A percentile compares a stretch with the other conserved stretches of the same genome.
Conservation (phyloP, 2,797 vertebrate genomes). For the Siniperca undulata region DNA sequence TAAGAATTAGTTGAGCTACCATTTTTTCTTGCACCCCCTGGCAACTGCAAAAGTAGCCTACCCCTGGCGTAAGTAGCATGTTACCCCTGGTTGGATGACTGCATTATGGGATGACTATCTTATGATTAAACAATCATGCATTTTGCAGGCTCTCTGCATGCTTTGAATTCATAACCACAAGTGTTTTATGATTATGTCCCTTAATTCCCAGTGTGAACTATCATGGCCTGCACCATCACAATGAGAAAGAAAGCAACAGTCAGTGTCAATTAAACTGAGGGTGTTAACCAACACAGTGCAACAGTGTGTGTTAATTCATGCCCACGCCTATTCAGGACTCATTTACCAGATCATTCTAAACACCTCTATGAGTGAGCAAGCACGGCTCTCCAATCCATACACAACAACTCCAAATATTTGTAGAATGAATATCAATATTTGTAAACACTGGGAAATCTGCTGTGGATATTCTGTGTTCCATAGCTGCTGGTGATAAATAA, state of each 20-base stretch:
- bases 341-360: constrained; percentile 18
- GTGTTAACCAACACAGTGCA: constrained; percentile 4
- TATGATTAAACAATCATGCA: background rate
- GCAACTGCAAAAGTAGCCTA: background rate
- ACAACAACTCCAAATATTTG: constrained; percentile 44
- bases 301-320: background rate
- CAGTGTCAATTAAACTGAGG: constrained; percentile 15
- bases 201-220: constrained; percentile 5
- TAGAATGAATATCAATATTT: constrained; percentile 31
- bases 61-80: too few species aligned
- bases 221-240: background rate
- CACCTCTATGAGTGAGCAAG: constrained; percentile 1
- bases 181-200: background rate
- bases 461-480: constrained; percentile 8
- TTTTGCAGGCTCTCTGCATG: background rate
- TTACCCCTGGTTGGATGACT: background rate
- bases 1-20: background rate
- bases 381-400: constrained; percentile 24
- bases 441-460: constrained; percentile 26
- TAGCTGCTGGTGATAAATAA: constrained; percentile 37
- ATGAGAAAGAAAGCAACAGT: constrained; percentile 13
- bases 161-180: background rate
- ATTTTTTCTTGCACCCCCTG: background rate
- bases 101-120: background rate
- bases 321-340: constrained; percentile 20